These are phyloP conservation scores for Pedicia rivosa DNA, from an alignment of 2,888 invertebrate species.

Conservation along the genomic window DNA sequence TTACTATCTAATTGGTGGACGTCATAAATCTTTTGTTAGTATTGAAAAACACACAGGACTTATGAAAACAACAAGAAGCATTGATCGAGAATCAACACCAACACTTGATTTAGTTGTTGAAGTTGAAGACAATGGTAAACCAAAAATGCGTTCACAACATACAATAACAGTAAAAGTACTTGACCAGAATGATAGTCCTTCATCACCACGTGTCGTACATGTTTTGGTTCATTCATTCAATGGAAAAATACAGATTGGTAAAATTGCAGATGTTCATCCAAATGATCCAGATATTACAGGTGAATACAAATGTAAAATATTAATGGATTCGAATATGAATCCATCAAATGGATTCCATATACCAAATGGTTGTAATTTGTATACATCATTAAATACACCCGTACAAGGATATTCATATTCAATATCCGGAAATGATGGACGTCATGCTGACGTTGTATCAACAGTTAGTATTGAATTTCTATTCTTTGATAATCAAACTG, in stretches of 20 bases:
- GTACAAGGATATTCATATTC: slow-evolving; percentile 60
- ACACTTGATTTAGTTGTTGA: slow-evolving; percentile 59
- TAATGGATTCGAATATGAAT: slow-evolving; percentile 39
- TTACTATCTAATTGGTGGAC: slow-evolving; percentile 63
- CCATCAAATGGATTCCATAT: slow-evolving; percentile 47
- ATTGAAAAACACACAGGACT: slow-evolving; percentile 68
- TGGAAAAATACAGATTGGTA: slow-evolving; percentile 57
- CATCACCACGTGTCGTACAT: slow-evolving; percentile 65
- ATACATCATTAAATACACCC: slow-evolving; percentile 53
- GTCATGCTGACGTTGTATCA: slow-evolving; percentile 73
- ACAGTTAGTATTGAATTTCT: slow-evolving; percentile 71
- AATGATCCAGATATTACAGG: slow-evolving; percentile 84
- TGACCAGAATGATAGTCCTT: slow-evolving; percentile 86
- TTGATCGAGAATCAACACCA: slow-evolving; percentile 71
- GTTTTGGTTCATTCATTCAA: slow-evolving; percentile 65
- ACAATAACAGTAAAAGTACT: slow-evolving; percentile 56
- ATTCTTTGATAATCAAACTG: slow-evolving; percentile 61
- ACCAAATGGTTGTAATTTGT: slow-evolving; percentile 61
- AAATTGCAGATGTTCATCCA: slow-evolving; percentile 82
- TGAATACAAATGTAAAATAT: slow-evolving; percentile 71
- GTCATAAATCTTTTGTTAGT: slow-evolving; percentile 56
- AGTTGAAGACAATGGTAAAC: slow-evolving; percentile 77
- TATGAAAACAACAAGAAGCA: slow-evolving; percentile 56
- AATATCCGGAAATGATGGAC: slow-evolving; percentile 79
- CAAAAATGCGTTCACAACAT: slow-evolving; percentile 68